Evolutionary conservation across 1,140 invertebrate species (phyloP).

Genomic region (Drosophila tristis): DNA sequence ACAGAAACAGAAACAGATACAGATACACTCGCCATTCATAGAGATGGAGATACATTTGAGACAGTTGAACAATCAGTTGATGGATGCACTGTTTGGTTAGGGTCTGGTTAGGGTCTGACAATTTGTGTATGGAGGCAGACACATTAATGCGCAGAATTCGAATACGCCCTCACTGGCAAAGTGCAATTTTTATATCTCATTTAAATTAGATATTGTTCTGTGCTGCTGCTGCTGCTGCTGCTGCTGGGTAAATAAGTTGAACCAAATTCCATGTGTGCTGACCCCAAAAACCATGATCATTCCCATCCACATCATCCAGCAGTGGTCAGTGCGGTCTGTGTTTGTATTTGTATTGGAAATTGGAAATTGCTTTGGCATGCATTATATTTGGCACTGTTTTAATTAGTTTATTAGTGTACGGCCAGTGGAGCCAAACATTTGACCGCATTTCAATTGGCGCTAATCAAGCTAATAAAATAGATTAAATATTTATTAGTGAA

Average conservation of each 20-base stretch:
- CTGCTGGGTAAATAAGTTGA: neutral
- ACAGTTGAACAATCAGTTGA: constrained; percentile 46
- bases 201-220: constrained; percentile 5
- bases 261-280: constrained; percentile 5
- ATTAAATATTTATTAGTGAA: constrained; percentile 23
- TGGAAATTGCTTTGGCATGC: constrained; percentile 26
- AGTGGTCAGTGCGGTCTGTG: constrained; percentile 23
- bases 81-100: constrained; percentile 43
- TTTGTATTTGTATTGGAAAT: constrained; percentile 11
- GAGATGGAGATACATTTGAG: constrained; percentile 36
- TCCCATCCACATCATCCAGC: neutral
- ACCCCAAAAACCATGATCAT: constrained; percentile 16
- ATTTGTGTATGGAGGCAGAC: constrained; percentile 20
- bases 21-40: constrained; percentile 22
- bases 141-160: constrained; percentile 24
- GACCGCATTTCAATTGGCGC: constrained; percentile 40
- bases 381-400: constrained; percentile 25
- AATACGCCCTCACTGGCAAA: neutral
- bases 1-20: no score
- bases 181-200: constrained; percentile 4
- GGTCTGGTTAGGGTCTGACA: constrained; percentile 2
- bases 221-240: no score
- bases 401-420: constrained; percentile 39
- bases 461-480: constrained; percentile 27
- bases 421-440: constrained; percentile 16